phyloP scores from a whole-genome alignment of 2,113 vertebrate species.

The Manacus vitellinus region DNA sequence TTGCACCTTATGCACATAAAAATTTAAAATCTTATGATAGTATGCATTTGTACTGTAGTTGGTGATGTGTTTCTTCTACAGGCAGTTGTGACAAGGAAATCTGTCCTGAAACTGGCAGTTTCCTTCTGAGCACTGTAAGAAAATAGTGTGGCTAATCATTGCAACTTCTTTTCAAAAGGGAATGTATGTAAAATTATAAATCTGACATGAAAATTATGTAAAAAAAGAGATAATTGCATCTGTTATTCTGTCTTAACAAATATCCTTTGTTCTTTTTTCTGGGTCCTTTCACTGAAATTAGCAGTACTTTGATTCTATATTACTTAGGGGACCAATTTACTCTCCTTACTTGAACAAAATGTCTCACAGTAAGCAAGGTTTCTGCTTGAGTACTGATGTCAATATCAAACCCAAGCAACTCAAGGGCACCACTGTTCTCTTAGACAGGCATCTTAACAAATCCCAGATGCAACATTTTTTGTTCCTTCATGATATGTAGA shows the following conservation, averaged over 20 bases:
- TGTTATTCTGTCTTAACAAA: conserved; percentile 36
- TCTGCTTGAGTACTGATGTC: not conserved
- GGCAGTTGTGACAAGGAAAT: conserved; percentile 27
- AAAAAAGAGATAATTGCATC: conserved; percentile 54
- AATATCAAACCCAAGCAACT: not conserved
- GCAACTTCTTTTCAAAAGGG: conserved; percentile 28
- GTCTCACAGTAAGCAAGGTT: not conserved
- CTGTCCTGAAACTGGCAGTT: conserved; percentile 7
- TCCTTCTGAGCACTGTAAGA: conserved; percentile 52
- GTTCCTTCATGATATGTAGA: not conserved
- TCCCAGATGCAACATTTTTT: not conserved
- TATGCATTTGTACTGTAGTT: conserved; percentile 4
- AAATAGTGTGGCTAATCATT: conserved; percentile 30
- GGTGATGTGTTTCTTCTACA: conserved; percentile 44
- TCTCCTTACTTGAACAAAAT: not conserved
- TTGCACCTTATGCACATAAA: not conserved
- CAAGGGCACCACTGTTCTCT: not conserved
- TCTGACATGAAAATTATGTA: conserved; percentile 43
- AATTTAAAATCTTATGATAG: conserved; percentile 33
- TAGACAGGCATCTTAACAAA: not conserved
- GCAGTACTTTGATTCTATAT: not conserved
- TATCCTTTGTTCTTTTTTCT: not conserved
- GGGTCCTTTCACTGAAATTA: not conserved
- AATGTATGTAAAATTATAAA: conserved; percentile 55
- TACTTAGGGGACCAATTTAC: not conserved